These are phyloP conservation scores for Lerista edwardsae DNA, from an alignment of 2,797 vertebrate genomes.

Conservation along the genomic window DNA sequence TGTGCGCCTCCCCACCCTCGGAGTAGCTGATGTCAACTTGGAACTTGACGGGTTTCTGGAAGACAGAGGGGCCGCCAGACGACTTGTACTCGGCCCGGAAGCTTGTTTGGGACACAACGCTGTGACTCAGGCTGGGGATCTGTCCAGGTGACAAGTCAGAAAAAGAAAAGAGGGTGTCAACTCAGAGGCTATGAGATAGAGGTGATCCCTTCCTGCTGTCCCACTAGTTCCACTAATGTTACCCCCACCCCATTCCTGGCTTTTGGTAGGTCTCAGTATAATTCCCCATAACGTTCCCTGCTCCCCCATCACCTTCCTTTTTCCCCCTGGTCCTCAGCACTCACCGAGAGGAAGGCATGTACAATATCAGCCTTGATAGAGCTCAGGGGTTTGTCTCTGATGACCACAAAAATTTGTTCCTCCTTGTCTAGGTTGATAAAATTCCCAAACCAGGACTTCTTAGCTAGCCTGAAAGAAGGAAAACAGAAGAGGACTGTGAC, in stretches of 20 bases:
- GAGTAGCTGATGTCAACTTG: slow-evolving; percentile 92
- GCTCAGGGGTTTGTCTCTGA: slow-evolving; percentile 92
- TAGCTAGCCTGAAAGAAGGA: slow-evolving; percentile 82
- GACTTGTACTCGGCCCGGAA: slow-evolving; percentile 92
- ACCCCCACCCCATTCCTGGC: too few species aligned
- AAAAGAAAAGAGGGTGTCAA: neutral
- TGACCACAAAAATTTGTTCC: slow-evolving; percentile 93
- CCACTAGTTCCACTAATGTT: neutral
- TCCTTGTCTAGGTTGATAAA: slow-evolving; percentile 95
- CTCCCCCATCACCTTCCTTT: neutral
- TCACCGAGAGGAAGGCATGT: slow-evolving; percentile 91
- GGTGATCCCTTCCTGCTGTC: neutral
- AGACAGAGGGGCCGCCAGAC: slow-evolving; percentile 89
- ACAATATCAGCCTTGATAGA: slow-evolving; percentile 95
- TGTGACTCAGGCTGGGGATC: slow-evolving; percentile 93
- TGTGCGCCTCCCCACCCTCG: slow-evolving; percentile 81
- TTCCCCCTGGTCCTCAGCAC: neutral
- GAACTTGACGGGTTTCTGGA: slow-evolving; percentile 93
- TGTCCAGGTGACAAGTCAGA: slow-evolving; percentile 51
- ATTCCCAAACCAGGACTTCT: slow-evolving; percentile 95
- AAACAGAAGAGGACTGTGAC: neutral
- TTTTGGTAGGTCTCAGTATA: too few species aligned
- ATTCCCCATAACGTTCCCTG: too few species aligned
- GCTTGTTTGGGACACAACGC: slow-evolving; percentile 91
- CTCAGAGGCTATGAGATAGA: neutral